phyloP scores from a whole-genome alignment of 2,888 invertebrate species.

The Drosophila birchii region DNA sequence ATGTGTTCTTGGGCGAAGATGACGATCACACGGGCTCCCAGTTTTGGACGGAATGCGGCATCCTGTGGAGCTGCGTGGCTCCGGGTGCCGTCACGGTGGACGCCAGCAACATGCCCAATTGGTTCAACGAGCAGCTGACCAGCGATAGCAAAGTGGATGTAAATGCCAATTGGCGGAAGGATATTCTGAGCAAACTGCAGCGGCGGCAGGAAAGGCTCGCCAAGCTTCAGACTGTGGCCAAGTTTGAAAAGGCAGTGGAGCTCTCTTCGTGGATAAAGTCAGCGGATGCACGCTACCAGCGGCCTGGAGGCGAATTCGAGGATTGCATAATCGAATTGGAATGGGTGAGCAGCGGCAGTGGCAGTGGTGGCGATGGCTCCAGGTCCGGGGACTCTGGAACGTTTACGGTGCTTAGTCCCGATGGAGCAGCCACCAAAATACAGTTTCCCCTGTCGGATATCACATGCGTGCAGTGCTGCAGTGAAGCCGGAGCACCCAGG shows the following conservation, averaged over 20 bases:
- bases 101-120: conserved; percentile 90
- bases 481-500: conserved; percentile 92
- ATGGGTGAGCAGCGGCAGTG: conserved; percentile 88
- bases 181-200: conserved; percentile 89
- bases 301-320: conserved; percentile 87
- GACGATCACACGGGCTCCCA: conserved; percentile 88
- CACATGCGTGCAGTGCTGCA: conserved; percentile 90
- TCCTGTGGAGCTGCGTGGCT: conserved; percentile 92
- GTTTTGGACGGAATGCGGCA: conserved; percentile 92
- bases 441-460: conserved; percentile 91
- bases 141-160: conserved; percentile 87
- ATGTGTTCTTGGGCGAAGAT: conserved; percentile 91
- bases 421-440: conserved; percentile 90
- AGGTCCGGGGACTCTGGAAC: conserved; percentile 87
- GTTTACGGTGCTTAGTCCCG: conserved; percentile 90
- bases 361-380: conserved; percentile 86
- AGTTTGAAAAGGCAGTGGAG: conserved; percentile 92
- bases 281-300: conserved; percentile 90
- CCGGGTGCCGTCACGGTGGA: conserved; percentile 92
- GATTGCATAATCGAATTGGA: conserved; percentile 93
- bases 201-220: conserved; percentile 86
- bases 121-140: conserved; percentile 88
- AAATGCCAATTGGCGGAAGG: conserved; percentile 90
- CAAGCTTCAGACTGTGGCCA: conserved; percentile 85
- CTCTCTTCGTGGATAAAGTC: conserved; percentile 94